Percentiles rank a stretch among this genome's conserved stretches.
These are phyloP conservation scores for Odontomyia ornata DNA, from an alignment of 2,888 invertebrate genomes.

Conservation along the genomic window DNA sequence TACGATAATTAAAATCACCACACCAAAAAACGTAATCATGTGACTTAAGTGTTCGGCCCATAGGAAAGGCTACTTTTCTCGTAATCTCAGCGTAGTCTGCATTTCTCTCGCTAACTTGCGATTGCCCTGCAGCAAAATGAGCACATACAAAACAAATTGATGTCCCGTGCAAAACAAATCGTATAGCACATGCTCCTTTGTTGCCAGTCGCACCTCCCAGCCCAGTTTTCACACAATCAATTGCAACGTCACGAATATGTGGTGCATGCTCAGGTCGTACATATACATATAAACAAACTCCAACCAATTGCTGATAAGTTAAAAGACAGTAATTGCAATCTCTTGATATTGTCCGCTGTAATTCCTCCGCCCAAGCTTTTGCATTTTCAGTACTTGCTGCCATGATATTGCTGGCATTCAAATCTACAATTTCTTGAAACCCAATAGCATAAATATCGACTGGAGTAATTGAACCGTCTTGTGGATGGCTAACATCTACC, in stretches of 20 bases:
- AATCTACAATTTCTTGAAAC: constrained; percentile 98
- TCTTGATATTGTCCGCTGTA: constrained; percentile 89
- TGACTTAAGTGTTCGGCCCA: constrained; percentile 90
- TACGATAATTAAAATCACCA: constrained; percentile 98
- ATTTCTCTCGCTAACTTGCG: constrained; percentile 93
- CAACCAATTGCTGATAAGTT: constrained; percentile 94
- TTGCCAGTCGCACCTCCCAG: constrained; percentile 97
- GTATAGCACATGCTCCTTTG: constrained; percentile 94
- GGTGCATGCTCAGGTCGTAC: constrained; percentile 89
- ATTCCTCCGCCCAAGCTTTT: constrained; percentile 92
- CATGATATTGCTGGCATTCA: constrained; percentile 98
- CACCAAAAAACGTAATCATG: constrained; percentile 99
- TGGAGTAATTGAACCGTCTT: constrained; percentile 64
- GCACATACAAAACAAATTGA: constrained; percentile 98
- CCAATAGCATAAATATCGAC: constrained; percentile 97
- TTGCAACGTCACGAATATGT: constrained; percentile 89
- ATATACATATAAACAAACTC: constrained; percentile 96
- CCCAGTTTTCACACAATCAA: constrained; percentile 97
- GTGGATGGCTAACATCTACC: constrained; percentile 65
- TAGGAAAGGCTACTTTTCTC: constrained; percentile 87
- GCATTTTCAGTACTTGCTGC: constrained; percentile 93
- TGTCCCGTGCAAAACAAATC: constrained; percentile 90
- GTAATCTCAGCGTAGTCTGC: constrained; percentile 97
- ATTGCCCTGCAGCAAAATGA: constrained; percentile 99
- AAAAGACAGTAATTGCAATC: constrained; percentile 88